These are phyloP conservation scores for Lepisosteus oculatus DNA, from an alignment of 2,113 vertebrate genomes.

Conservation along the genomic window DNA sequence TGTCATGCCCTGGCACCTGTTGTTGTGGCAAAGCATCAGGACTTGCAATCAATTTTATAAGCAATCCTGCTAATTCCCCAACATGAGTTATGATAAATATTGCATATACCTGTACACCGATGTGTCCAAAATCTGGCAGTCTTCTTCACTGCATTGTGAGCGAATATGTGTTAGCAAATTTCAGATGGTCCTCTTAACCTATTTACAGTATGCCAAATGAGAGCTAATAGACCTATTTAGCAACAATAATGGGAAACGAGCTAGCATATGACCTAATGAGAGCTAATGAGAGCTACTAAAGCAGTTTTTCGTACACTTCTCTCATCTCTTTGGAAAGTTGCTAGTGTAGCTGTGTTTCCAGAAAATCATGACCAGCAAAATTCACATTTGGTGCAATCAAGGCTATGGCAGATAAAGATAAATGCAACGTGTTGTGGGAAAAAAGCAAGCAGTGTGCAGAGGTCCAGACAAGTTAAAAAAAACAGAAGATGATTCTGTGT, in stretches of 20 bases:
- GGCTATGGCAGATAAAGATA: background rate
- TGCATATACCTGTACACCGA: too few relatives aligned
- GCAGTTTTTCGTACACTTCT: constrained; percentile 53
- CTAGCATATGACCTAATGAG: constrained; percentile 64
- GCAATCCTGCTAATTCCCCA: too few relatives aligned
- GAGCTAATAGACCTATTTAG: constrained; percentile 39
- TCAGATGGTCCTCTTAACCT: background rate
- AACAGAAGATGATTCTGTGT: too few relatives aligned
- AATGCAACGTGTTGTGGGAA: background rate
- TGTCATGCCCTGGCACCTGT: too few relatives aligned
- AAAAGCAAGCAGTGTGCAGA: background rate
- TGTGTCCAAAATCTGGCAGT: too few relatives aligned
- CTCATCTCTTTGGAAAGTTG: constrained; percentile 57
- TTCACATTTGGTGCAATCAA: too few relatives aligned
- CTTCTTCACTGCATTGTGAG: too few relatives aligned
- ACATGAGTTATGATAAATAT: too few relatives aligned
- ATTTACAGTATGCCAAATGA: constrained; percentile 34
- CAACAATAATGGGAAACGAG: constrained; percentile 59
- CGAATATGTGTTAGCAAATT: too few relatives aligned
- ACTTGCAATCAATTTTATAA: too few relatives aligned
- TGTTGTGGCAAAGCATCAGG: too few relatives aligned
- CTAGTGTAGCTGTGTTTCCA: constrained; percentile 34
- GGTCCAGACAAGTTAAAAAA: background rate
- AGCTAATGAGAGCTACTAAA: constrained; percentile 59
- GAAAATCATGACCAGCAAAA: background rate